Evolutionary conservation across 2,888 invertebrate genomes (phyloP).

Genomic region (Pomacea canaliculata): DNA sequence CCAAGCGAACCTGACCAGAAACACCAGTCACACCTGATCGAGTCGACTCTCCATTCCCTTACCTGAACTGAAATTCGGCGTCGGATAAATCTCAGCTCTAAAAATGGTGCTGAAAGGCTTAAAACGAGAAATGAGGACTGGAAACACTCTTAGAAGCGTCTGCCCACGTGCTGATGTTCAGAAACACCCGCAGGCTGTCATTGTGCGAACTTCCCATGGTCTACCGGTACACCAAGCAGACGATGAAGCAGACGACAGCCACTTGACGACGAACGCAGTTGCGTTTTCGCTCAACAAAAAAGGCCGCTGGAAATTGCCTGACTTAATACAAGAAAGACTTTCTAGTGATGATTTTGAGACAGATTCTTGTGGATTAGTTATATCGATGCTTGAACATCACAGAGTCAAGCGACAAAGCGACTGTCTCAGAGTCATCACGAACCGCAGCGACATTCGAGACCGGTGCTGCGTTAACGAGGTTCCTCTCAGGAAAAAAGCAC

Average conservation of each 20-base stretch:
- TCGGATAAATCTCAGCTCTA: no score
- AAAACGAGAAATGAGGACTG: slow-evolving; percentile 47
- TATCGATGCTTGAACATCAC: slow-evolving; percentile 18
- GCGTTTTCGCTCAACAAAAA: slow-evolving; percentile 52
- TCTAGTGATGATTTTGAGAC: no score
- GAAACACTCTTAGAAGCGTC: slow-evolving; percentile 47
- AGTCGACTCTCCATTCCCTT: no score
- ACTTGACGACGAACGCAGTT: slow-evolving; percentile 30
- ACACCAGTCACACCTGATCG: no score
- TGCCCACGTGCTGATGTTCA: slow-evolving; percentile 35
- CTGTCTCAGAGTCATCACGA: slow-evolving; percentile 10
- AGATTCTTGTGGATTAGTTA: no score
- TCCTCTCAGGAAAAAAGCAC: slow-evolving; percentile 11
- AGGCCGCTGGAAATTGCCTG: slow-evolving; percentile 49
- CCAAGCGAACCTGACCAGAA: no score
- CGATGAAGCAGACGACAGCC: slow-evolving; percentile 14
- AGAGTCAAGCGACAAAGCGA: slow-evolving; percentile 24
- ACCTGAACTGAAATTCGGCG: no score
- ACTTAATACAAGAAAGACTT: slow-evolving; percentile 32
- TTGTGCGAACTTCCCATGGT: slow-evolving; percentile 23
- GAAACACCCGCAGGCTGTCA: slow-evolving; percentile 24
- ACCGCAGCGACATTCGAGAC: no score
- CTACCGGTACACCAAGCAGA: not conserved
- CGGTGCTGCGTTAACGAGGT: not conserved
- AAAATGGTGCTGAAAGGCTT: slow-evolving; percentile 47